Base-by-base conservation (phyloP, 2,888 invertebrate genomes). In the Mellilla xanthometata region DNA sequence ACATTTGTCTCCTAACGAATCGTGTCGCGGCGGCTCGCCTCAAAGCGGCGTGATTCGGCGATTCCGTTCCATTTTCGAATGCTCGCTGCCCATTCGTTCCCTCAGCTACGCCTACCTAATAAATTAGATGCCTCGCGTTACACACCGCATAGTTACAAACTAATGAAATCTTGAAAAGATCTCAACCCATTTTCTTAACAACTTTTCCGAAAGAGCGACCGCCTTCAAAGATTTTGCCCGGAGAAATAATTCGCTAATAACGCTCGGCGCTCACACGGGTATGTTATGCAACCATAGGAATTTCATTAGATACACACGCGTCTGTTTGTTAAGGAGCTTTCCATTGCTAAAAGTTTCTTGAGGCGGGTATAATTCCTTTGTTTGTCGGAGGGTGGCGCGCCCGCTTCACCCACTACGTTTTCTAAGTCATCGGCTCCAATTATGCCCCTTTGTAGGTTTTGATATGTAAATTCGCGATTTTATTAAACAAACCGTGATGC, bases 281-380 rank as follows among this genome's bases (percentile, higher is more conserved):
- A 86, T 83, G 88, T 86, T 88, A 88, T 87, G 89, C 88, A 87
- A 89, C 89, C 89, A 87, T 88, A 85, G 88, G 89, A 89, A 89
- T 89, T 89, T 89, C 89, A 89, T 89, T 89, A 89, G 86, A 89
- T 88, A 89, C 88, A 89, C 88, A 87, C 89, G 86, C 83, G 88
- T 87, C 76, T 89, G 89, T 89, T 89, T 89, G 89, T 85, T 89
- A 89, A 89, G 89, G 86, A 87, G 88, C 88, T 88, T 89, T 88
- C 89, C 88, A 89, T 87, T 89, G 89, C 88, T 88, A 89, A 89
- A 89, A 89, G 89, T 89, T 89, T 89, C 89, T 89, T 89, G 88
- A 89, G 87, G 89, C 89, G 89, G 89, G 88, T 84, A 87, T 89
- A 89, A 89, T 89, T 89, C 89, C 89, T 89, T 89, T 89, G 88